Evolutionary conservation across 2,113 vertebrate species (phyloP).

Genomic region (Myrmecobius fasciatus): DNA sequence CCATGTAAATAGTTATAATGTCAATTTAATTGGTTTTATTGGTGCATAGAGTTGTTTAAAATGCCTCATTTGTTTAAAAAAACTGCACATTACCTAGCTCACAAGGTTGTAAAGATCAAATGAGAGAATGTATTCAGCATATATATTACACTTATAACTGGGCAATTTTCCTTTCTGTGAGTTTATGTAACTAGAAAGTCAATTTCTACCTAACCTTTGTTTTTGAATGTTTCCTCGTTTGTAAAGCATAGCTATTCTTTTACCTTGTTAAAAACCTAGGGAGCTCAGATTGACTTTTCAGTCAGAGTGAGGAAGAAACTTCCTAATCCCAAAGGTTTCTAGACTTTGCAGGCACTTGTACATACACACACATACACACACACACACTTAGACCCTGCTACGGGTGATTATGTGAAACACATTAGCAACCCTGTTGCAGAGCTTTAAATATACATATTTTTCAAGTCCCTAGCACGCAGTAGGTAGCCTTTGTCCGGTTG

Average conservation of each 20-base stretch:
- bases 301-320: background rate
- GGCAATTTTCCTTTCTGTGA: slow-evolving; percentile 16
- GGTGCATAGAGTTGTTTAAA: background rate
- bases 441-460: background rate
- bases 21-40: background rate
- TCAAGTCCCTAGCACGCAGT: background rate
- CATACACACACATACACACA: background rate
- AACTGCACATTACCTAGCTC: background rate
- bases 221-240: slow-evolving; percentile 23
- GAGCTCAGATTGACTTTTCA: background rate
- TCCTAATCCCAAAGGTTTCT: slow-evolving; percentile 1
- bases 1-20: background rate
- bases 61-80: background rate
- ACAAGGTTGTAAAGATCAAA: background rate
- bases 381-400: background rate
- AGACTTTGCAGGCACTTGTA: background rate
- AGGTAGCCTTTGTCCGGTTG: slow-evolving; percentile 5
- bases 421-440: slow-evolving; percentile 11
- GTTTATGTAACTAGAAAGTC: background rate
- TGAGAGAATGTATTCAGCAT: background rate
- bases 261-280: slow-evolving; percentile 1
- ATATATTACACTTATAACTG: slow-evolving; percentile 5
- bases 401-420: slow-evolving; percentile 5
- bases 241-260: slow-evolving; percentile 11
- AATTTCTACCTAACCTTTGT: slow-evolving; percentile 22